Base-by-base conservation (phyloP, 1,140 invertebrate genomes). In the Drosophila lini region DNA sequence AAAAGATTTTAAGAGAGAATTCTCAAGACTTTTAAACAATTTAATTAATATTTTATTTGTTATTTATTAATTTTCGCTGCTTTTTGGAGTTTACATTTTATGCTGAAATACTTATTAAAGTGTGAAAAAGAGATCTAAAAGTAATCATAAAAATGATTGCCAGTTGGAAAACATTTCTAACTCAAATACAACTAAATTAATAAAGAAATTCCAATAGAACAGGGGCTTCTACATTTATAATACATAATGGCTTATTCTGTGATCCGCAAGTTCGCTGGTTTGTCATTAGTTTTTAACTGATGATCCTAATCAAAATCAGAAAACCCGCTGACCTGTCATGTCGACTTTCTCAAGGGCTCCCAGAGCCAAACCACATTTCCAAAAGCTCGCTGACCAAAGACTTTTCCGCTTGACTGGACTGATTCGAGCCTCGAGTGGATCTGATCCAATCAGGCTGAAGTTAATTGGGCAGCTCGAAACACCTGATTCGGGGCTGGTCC, bases 391-490 rank as follows among this genome's bases (percentile, higher is more conserved):
- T 81, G 70, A 65, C 67, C 42, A 48, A 55, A 68, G 58, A 36
- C 44, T 80, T 64, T 68, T 83, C 44, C 32, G 48, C 44, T 57
- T 68, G 65, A 64, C 74, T 84, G 77, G 59, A 68, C 70, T 60
- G 67, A 82, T 45, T 57, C 53, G 44, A 63, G 57, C 52, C 57
- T 70, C 53, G 76, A 74, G 52, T 58, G 82, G 69, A 76, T 67
- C 61, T 48, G 74, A 22, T 31, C n/a, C 61, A 88, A 48, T 83
- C 60, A 59, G 60, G 68, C 77, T 55, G 53, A 80, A 74, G 34
- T 6, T 74, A 83, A 86, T 86, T 86, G 68, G 76, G 64, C 52
- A 70, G 25, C 34, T 25, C n/a, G 41, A 80, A 86, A 89, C 83
- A 86, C 84, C 84, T 88, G 71, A 80, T 53, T 69, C 19, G 42